Evolutionary conservation across 2,888 invertebrate species (phyloP), one percentile per base, ranked within the genome.

Genomic region (Hanleya hanleyi): DNA sequence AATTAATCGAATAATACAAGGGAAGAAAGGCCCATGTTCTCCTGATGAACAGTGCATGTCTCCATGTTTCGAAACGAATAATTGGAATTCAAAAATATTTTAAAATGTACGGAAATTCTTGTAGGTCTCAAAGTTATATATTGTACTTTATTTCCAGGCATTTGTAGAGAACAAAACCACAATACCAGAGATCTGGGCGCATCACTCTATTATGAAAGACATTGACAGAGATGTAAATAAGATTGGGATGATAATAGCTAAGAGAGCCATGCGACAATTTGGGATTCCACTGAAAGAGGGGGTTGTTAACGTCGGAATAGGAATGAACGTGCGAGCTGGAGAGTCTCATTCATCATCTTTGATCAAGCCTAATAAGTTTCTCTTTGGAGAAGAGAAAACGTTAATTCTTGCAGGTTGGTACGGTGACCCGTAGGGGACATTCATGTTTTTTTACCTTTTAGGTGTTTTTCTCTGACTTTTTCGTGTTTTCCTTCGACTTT

Each of bases 121-220:
- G n/a, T n/a, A n/a, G n/a, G n/a, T n/a, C n/a, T n/a, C n/a, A n/a
- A n/a, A n/a, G n/a, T n/a, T n/a, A n/a, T n/a, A n/a, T n/a, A n/a
- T n/a, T n/a, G n/a, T n/a, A n/a, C n/a, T n/a, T n/a, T n/a, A n/a
- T 26, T 73, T 71, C 1, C 50, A 85, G 85, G 83, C 83, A 0
- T 86, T 86, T 69, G 76, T 83, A 0, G 85, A 84, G 69, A 76
- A 84, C 50, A 72, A 71, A 1, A 41, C 61, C 0, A 76, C 75
- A 18, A 75, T 78, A 0, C 86, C 84, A 0, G 80, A 84, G 32
- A 78, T 88, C 22, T 87, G 86, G 87, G 84, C 86, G 4, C 85
- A 87, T 71, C 67, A 79, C 33, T 71, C 70, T 6, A 74, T 84
- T 1, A 38, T 74, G 32, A 74, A 77, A 18, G 79, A 81, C 35